Evolutionary conservation across 2,797 vertebrate species (phyloP).

Genomic region (Mormyrops attenuatus): DNA sequence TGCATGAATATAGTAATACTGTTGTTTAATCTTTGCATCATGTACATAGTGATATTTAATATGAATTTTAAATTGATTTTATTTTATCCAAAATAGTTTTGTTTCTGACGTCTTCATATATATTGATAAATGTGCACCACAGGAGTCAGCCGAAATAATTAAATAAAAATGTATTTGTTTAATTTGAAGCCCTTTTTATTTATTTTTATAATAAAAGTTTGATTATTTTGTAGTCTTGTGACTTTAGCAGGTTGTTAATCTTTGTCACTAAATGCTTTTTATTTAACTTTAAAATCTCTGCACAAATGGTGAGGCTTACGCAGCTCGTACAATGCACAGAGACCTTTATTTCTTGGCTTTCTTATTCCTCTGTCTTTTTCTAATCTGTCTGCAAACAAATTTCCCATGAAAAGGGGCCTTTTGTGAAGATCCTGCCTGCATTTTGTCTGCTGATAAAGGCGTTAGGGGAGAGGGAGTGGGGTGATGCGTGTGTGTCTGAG

Average conservation of each 20-base stretch:
- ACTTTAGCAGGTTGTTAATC: not conserved
- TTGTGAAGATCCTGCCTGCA: conserved; percentile 28
- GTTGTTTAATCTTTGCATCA: not conserved
- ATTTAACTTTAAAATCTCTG: conserved; percentile 12
- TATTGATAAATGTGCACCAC: not conserved
- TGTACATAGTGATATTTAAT: not conserved
- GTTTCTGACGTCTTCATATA: not conserved
- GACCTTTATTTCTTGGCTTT: conserved; percentile 34
- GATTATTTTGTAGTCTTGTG: not conserved
- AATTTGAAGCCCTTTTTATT: not conserved
- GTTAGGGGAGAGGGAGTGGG: not conserved
- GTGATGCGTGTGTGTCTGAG: conserved; percentile 4
- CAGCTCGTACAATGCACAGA: conserved; percentile 11
- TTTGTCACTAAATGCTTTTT: not conserved
- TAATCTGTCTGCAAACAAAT: conserved; percentile 33
- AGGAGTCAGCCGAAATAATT: not conserved
- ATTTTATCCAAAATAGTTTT: not conserved
- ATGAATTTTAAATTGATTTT: not conserved
- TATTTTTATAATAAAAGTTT: not conserved
- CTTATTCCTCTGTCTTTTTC: conserved; percentile 32
- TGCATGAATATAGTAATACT: not conserved
- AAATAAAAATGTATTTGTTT: not conserved
- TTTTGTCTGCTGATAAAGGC: conserved; percentile 26
- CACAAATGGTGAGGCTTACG: not conserved
- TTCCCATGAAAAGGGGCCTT: conserved; percentile 27